Conservation (phyloP, 2,888 invertebrate genomes). For the Tetragnatha montana region DNA sequence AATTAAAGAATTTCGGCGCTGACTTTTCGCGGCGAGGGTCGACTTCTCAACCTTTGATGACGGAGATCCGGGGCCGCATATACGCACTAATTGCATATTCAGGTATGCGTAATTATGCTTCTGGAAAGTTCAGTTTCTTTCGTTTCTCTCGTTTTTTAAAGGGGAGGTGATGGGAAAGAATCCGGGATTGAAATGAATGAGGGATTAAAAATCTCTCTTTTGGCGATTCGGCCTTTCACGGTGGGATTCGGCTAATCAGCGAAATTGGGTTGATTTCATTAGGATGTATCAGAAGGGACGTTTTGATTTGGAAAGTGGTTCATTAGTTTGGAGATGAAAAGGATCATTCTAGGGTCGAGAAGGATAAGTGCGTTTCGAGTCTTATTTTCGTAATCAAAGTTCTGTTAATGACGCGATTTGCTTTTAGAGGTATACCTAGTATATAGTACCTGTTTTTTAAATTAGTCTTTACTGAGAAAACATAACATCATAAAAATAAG, state of each 20-base stretch:
- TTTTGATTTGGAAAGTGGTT: neutral
- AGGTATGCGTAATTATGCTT: neutral
- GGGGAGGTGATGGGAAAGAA: neutral
- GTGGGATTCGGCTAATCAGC: neutral
- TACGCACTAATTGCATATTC: neutral
- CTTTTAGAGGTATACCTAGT: too few relatives aligned
- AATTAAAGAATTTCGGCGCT: neutral
- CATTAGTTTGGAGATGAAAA: neutral
- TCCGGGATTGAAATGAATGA: neutral
- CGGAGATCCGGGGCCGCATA: neutral
- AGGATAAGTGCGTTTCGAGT: neutral
- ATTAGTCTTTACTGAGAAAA: too few relatives aligned
- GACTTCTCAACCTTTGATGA: neutral
- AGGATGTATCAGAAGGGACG: neutral
- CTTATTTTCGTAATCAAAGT: too few relatives aligned
- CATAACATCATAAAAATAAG: too few relatives aligned
- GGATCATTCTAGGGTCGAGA: neutral
- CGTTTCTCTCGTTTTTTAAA: too few relatives aligned
- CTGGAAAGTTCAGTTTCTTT: neutral
- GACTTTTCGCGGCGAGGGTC: neutral
- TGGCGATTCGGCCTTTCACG: neutral
- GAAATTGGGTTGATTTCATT: neutral
- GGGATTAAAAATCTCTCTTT: neutral
- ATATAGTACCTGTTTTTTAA: too few relatives aligned
- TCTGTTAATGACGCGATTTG: too few relatives aligned